Evolutionary conservation across 2,797 vertebrate species (phyloP), one percentile per base, ranked within the genome.

Genomic region (Eupleurogrammus muticus): DNA sequence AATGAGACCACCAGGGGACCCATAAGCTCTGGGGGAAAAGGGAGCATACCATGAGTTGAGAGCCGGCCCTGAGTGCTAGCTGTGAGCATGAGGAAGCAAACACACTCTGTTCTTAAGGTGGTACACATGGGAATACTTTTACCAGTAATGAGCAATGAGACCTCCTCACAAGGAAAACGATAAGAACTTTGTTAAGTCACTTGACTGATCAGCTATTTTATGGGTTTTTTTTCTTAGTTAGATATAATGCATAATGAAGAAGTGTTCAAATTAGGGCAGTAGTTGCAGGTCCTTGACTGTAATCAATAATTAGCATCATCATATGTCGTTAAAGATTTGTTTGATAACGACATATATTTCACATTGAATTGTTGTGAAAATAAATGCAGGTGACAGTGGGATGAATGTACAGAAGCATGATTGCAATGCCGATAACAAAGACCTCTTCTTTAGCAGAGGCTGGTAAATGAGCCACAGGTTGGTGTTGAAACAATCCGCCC

Each of bases 11-110:
- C 81, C 83, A 80, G 70, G 87, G 78, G 85, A 85, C 66, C 56
- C 59, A 51, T 67, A 38, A 60, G 87, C 81, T 86, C 75, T 74
- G 72, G 83, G 83, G 79, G n/a, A n/a, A 86, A 78, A 49, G 36
- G 77, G 81, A 80, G 77, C 81, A 75, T 81, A 67, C 81, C 86
- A 88, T 89, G 83, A 87, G 82, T 90, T 84, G 84, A 86, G 71
- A 68, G 69, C 66, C 64, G 76, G 79, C 73, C 77, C 64, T 76
- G 85, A n/a, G n/a, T 84, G 84, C 55, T 71, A 64, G 51, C 77
- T 83, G 80, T 81, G 75, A 82, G 40, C 70, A 67, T 75, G 60
- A 77, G 69, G 32, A 49, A 61, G 70, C 64, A 73, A 73, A 64
- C 53, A 84, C 77, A 72, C 67, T 47, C 28, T 72, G 69, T 76